A percentile compares a stretch with the other conserved stretches of the same genome.
Evolutionary conservation across 2,113 vertebrate genomes (phyloP).

Genomic region (Podarcis raffonei): DNA sequence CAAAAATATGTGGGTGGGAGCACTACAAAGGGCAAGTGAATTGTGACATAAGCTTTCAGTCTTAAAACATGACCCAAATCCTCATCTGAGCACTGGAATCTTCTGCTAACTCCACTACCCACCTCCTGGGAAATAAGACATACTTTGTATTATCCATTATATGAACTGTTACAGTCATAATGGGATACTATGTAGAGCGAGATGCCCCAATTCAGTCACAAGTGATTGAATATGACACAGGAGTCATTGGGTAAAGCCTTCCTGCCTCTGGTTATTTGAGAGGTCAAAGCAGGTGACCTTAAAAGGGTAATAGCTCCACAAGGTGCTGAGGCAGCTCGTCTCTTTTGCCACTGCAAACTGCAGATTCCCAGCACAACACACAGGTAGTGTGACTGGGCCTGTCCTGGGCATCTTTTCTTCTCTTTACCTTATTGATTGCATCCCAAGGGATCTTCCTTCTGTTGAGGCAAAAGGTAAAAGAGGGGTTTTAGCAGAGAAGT

Average conservation of each 20-base stretch:
- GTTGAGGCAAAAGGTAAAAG: neutral
- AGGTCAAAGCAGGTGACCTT: neutral
- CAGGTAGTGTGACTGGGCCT: too few relatives aligned
- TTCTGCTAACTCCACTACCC: neutral
- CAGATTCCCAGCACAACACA: neutral
- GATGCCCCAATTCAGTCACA: neutral
- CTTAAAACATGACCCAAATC: conserved; percentile 4
- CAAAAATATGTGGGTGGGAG: neutral
- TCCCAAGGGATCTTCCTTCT: neutral
- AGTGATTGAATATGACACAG: neutral
- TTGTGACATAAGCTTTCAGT: neutral
- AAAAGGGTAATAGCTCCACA: neutral
- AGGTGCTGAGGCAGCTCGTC: neutral
- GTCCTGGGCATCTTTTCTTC: neutral
- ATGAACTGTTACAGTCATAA: neutral
- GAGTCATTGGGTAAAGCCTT: neutral
- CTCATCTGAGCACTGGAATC: neutral
- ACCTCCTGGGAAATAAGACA: neutral
- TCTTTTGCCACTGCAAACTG: neutral
- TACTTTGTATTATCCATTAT: neutral
- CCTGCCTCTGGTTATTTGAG: neutral
- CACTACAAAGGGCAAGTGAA: neutral
- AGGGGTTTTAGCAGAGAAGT: neutral
- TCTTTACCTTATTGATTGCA: neutral
- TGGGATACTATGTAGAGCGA: neutral